Conservation (phyloP, 2,113 vertebrate species). For the Orthonyx spaldingii region DNA sequence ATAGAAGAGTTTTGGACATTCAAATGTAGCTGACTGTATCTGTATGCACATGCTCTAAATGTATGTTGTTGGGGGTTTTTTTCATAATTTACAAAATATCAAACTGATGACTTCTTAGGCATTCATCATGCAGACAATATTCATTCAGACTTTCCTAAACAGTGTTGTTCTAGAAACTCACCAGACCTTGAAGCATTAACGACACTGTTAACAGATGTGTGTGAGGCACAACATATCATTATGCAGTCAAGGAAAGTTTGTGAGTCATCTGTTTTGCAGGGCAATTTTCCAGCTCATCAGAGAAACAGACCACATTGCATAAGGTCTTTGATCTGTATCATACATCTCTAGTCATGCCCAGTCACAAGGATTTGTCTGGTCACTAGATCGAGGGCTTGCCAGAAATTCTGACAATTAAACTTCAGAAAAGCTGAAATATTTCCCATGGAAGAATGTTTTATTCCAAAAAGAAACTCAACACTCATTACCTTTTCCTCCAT, state of each 20-base stretch:
- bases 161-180: neutral
- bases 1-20: neutral
- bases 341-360: neutral
- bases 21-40: neutral
- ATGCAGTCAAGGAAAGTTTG: neutral
- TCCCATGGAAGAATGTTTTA: neutral
- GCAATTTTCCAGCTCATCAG: neutral
- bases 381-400: neutral
- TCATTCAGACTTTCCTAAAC: neutral
- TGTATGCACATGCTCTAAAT: neutral
- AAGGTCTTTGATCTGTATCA: neutral
- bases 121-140: neutral
- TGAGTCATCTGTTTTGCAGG: conserved; percentile 1
- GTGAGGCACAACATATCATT: neutral
- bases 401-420: neutral
- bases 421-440: neutral
- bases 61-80: neutral
- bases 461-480: neutral
- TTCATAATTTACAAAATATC: neutral
- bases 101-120: neutral
- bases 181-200: neutral
- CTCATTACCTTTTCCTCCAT: neutral
- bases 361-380: conserved; percentile 3
- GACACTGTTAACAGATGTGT: neutral
- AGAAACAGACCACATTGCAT: neutral